Evolutionary conservation across 2,888 invertebrate species (phyloP).

Genomic region (Phalangium opilio): DNA sequence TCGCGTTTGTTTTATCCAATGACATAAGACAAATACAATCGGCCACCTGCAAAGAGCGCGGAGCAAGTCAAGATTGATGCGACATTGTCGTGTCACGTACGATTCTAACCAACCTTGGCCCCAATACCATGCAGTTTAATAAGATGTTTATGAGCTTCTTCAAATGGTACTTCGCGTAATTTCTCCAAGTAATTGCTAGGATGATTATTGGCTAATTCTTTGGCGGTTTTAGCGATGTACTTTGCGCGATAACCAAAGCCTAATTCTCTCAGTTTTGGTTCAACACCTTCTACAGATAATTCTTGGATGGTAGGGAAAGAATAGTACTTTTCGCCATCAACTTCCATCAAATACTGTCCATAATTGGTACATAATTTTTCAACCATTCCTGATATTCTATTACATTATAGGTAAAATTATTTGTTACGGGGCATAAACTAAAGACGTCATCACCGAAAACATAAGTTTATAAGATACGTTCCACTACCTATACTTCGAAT

Average conservation of each 20-base stretch:
- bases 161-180: slow-evolving; percentile 51
- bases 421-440: neutral
- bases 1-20: slow-evolving; percentile 63
- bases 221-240: slow-evolving; percentile 61
- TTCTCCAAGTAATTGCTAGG: slow-evolving; percentile 49
- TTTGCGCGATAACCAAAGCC: slow-evolving; percentile 57
- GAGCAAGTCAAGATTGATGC: too few species aligned
- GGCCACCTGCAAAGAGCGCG: slow-evolving; percentile 50
- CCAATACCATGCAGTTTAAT: slow-evolving; percentile 76
- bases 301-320: slow-evolving; percentile 62
- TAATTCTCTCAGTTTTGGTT: slow-evolving; percentile 46
- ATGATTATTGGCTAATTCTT: slow-evolving; percentile 48
- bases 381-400: slow-evolving; percentile 76
- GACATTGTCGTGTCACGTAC: too few species aligned
- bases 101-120: slow-evolving; percentile 53
- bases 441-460: neutral
- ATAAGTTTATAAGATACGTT: too few species aligned
- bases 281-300: slow-evolving; percentile 46
- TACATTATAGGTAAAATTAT: neutral
- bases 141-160: slow-evolving; percentile 53
- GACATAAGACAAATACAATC: slow-evolving; percentile 98
- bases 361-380: slow-evolving; percentile 68
- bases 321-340: slow-evolving; percentile 49
- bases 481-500: too few species aligned
- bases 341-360: slow-evolving; percentile 54